A percentile compares a stretch with the other conserved stretches of the same genome.
Evolutionary conservation across 1,140 invertebrate species (phyloP).

Genomic region (Anastrepha obliqua): DNA sequence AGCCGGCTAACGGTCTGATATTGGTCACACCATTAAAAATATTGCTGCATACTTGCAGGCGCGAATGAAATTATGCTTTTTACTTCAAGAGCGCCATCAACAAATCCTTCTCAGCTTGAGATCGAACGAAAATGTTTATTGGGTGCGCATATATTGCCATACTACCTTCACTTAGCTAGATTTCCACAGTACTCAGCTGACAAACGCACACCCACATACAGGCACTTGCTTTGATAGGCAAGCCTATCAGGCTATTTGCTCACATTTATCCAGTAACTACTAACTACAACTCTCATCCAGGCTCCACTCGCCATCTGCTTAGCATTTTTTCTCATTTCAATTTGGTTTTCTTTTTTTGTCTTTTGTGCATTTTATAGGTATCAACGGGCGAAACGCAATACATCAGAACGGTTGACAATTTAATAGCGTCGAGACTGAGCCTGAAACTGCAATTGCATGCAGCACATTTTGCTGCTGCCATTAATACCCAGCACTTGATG

Average conservation of each 20-base stretch:
- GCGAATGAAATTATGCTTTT: too few relatives aligned
- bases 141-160: too few relatives aligned
- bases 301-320: neutral
- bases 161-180: too few relatives aligned
- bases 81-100: too few relatives aligned
- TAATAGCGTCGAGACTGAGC: conserved; percentile 70
- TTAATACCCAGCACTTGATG: conserved; percentile 61
- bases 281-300: neutral
- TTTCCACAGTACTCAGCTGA: too few relatives aligned
- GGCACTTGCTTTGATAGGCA: neutral
- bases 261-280: neutral
- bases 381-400: conserved; percentile 68
- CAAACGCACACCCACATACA: too few relatives aligned
- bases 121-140: too few relatives aligned
- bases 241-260: neutral
- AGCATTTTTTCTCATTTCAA: conserved; percentile 27
- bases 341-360: conserved; percentile 20
- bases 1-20: too few relatives aligned
- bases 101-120: too few relatives aligned
- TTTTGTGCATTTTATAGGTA: conserved; percentile 60
- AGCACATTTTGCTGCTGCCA: conserved; percentile 66
- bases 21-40: too few relatives aligned
- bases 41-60: too few relatives aligned
- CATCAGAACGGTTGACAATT: conserved; percentile 70
- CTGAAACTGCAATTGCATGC: conserved; percentile 73